A percentile compares a stretch with the other conserved stretches of the same genome.
These are phyloP conservation scores for Hoplostethus atlanticus DNA, from an alignment of 2,797 vertebrate species.

Conservation along the genomic window DNA sequence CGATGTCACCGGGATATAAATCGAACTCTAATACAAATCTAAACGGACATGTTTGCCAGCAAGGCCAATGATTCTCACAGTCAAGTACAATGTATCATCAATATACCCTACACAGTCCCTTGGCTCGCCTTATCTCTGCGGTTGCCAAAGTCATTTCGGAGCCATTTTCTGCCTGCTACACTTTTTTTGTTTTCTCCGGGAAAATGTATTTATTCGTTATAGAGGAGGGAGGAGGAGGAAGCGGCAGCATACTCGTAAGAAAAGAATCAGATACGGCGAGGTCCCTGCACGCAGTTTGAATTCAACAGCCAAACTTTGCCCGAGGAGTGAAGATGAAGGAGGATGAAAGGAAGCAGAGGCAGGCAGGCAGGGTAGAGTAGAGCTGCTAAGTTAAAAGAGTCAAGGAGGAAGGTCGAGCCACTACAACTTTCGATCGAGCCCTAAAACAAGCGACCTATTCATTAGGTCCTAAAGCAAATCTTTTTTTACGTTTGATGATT, in stretches of 20 bases:
- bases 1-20: slow-evolving; percentile 8
- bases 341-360: neutral
- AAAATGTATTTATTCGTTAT: slow-evolving; percentile 17
- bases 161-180: neutral
- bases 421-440: slow-evolving; percentile 22
- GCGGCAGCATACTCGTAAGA: neutral
- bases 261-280: neutral
- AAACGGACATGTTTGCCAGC: slow-evolving; percentile 27
- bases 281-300: neutral
- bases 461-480: slow-evolving; percentile 12
- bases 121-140: slow-evolving; percentile 6
- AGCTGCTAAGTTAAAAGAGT: neutral
- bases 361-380: neutral
- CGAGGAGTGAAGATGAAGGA: neutral
- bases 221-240: neutral
- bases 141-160: slow-evolving; percentile 25
- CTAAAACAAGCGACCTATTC: slow-evolving; percentile 20
- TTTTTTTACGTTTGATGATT: neutral
- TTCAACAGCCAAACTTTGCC: neutral
- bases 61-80: slow-evolving; percentile 24
- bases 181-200: slow-evolving; percentile 1
- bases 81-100: slow-evolving; percentile 20
- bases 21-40: slow-evolving; percentile 26
- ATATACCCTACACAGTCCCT: slow-evolving; percentile 14
- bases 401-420: neutral